These are phyloP conservation scores for Empidonax traillii DNA, from an alignment of 2,113 vertebrate genomes.

Conservation along the genomic window DNA sequence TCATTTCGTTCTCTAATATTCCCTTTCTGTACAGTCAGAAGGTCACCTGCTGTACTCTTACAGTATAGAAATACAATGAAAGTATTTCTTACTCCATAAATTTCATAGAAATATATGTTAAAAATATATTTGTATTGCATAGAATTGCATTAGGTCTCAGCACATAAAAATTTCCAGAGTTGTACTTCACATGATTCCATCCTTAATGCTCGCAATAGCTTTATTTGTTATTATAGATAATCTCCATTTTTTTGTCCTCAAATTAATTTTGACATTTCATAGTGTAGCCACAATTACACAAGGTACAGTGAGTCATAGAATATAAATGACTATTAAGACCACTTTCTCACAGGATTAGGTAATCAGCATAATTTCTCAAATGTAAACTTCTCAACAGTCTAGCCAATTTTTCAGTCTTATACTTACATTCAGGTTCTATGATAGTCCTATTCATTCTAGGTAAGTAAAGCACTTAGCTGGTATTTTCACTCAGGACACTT, in stretches of 20 bases:
- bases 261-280: background rate
- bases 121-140: background rate
- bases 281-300: background rate
- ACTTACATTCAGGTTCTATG: background rate
- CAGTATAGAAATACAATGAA: background rate
- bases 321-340: background rate
- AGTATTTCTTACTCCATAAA: background rate
- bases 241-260: background rate
- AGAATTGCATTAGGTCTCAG: background rate
- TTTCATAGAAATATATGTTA: background rate
- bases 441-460: background rate
- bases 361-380: background rate
- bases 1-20: constrained; percentile 21
- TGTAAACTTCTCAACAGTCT: background rate
- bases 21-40: background rate
- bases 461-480: background rate
- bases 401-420: background rate
- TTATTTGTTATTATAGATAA: background rate
- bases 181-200: background rate
- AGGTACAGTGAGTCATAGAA: background rate
- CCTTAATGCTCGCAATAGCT: background rate
- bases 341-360: background rate
- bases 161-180: background rate
- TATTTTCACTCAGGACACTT: background rate
- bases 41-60: background rate